Base-by-base conservation (phyloP, 2,797 vertebrate genomes). In the Anguilla megastoma region DNA sequence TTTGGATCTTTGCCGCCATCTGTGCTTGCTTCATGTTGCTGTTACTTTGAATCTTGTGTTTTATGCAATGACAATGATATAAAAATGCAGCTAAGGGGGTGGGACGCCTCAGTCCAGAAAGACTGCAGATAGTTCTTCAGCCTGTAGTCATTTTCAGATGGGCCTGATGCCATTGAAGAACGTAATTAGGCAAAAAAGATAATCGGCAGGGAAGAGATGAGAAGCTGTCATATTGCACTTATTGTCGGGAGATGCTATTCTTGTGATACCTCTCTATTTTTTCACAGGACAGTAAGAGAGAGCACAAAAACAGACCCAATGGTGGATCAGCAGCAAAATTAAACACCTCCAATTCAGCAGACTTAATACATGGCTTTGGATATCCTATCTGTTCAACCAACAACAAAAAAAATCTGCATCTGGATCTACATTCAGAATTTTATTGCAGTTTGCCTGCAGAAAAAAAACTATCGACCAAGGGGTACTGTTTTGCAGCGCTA, bases 171-270 rank as follows among this genome's bases (percentile, higher is more conserved):
- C 69, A 76, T 63, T 89, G 52, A 85, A 84, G 36, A 74, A 36
- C 56, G 76, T 79, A 88, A 88, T 85, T 71, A 85, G 87, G 41
- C 41, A 45, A 45, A 45, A 45, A 88, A 71, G 85, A 71, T 88
- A 87, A 87, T 87, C 80, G 36, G 58, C 48, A n/a, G 48, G 45
- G 83, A 56, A 71, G 76, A 63, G 56, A 66, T 9, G 84, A 88
- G 36, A 18, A 18, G 71, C 74, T 85, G 74, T 74, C 89, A 86
- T 71, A 24, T 84, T 86, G n/a, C 76, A 33, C 30, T 86, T 86
- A 80, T 85, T 45, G 50, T 41, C 7, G 24, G 36, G 83, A 79
- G 24, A 54, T 54, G n/a, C 66, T 45, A 54, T 82, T 76, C 66
- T 88, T 6, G 6, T 82, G 41, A 50, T 54, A 58, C n/a, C 27